These are phyloP conservation scores for Hipparchia semele DNA, from an alignment of 2,888 invertebrate species.

Conservation along the genomic window DNA sequence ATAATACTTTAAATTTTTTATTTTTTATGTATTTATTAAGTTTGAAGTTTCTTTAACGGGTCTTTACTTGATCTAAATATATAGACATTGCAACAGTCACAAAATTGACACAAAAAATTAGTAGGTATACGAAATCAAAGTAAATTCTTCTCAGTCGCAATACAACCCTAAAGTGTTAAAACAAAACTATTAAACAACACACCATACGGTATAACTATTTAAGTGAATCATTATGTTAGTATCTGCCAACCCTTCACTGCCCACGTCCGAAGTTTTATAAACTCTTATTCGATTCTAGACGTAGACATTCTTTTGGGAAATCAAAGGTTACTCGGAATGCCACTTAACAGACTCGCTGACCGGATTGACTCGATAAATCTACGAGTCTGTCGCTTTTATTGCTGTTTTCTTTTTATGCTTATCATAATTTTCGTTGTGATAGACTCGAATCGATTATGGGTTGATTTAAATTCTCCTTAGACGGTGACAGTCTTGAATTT, in stretches of 20 bases:
- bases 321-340: slow-evolving; percentile 44
- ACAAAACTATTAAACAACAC: background rate
- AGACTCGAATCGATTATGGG: slow-evolving; percentile 15
- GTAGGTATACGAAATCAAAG: no score
- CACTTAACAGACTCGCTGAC: slow-evolving; percentile 43
- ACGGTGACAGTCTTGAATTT: slow-evolving; percentile 12
- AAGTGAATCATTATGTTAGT: slow-evolving; percentile 35
- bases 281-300: slow-evolving; percentile 31
- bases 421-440: slow-evolving; percentile 38
- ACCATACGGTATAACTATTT: slow-evolving; percentile 10
- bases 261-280: slow-evolving; percentile 40
- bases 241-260: slow-evolving; percentile 37
- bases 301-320: slow-evolving; percentile 44
- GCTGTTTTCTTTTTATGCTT: slow-evolving; percentile 39
- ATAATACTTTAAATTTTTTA: no score
- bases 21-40: no score
- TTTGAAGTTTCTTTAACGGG: no score
- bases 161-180: background rate
- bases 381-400: slow-evolving; percentile 39
- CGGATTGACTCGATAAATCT: slow-evolving; percentile 45
- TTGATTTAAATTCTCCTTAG: slow-evolving; percentile 17
- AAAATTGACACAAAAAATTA: background rate
- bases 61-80: no score
- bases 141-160: no score
- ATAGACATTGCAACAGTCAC: background rate